Evolutionary conservation across 1,140 invertebrate genomes (phyloP), one percentile per base, ranked within the genome.

Genomic region (Pachypeltis micranthus): DNA sequence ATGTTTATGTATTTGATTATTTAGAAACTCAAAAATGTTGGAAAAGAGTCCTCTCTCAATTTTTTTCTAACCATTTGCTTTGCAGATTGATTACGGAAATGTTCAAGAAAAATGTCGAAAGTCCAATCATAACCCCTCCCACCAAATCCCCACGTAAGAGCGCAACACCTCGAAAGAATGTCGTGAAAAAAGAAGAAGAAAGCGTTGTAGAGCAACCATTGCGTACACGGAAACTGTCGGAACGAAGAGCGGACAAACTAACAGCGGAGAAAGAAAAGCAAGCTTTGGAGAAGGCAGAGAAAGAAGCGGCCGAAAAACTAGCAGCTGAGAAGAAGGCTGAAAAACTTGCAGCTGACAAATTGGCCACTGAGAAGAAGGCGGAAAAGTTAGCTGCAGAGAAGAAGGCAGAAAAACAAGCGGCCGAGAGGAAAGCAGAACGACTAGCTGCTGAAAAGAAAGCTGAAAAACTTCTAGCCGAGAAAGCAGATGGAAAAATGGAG

Each of bases 401-500:
- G 44, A 76, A 75, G 2, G 74, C 74, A 1, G 75, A 76, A 57
- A 73, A 76, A 62, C 73, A 78, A 57, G 71, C 77, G 69, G 69
- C 71, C 21, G 74, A 74, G 23, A 72, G 74, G 54, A 74, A 77
- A 69, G 69, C 70, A 27, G 65, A 69, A 19, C 67, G 65, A 31
- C n/a, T n/a, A n/a, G n/a, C n/a, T n/a, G 62, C 31, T 39, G 64
- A 73, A 28, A 68, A 75, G 62, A 62, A 65, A 2, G 66, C 24
- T 23, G 63, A 44, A 14, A 39, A 63, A 47, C 55, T 39, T 28
- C 47, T 23, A 34, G 58, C 57, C n/a, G n/a, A n/a, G 77, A 57
- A 71, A 77, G 69, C 59, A 29, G 68, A 70, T 61, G 71, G 69
- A 59, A 68, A 65, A 44, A 61, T 60, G 2, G 63, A 44, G 44